These are phyloP conservation scores for Sebastes vulpes DNA, from an alignment of 2,797 vertebrate genomes.

Conservation along the genomic window DNA sequence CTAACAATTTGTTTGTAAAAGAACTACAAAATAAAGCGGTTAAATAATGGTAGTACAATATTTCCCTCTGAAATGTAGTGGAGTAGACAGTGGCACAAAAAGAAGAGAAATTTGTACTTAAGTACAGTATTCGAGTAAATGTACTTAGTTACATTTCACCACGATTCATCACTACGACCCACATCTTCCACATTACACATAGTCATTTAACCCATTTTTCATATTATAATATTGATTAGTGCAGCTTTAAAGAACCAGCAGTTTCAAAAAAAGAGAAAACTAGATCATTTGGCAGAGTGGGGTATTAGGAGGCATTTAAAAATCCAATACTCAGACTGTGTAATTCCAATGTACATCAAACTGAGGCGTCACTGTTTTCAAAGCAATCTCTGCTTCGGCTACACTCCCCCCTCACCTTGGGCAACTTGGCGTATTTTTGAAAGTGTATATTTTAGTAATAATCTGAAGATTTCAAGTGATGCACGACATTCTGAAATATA, in stretches of 20 bases:
- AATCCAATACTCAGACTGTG: background rate
- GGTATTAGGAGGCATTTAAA: background rate
- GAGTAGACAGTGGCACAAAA: background rate
- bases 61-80: background rate
- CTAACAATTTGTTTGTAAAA: background rate
- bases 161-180: background rate
- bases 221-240: background rate
- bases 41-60: background rate
- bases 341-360: background rate
- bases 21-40: background rate
- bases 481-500: constrained; percentile 4
- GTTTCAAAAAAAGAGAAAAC: background rate
- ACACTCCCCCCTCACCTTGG: constrained; percentile 28
- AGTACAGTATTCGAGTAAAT: background rate
- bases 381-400: constrained; percentile 8
- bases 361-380: background rate
- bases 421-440: constrained; percentile 16
- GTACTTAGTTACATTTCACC: background rate
- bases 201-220: background rate
- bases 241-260: background rate
- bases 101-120: background rate
- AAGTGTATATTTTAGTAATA: constrained; percentile 45
- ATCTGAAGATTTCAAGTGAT: constrained; percentile 22
- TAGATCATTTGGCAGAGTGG: background rate
- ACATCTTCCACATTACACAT: background rate